These are phyloP conservation scores for Lottia scabra DNA, from an alignment of 2,888 invertebrate genomes.

Conservation along the genomic window DNA sequence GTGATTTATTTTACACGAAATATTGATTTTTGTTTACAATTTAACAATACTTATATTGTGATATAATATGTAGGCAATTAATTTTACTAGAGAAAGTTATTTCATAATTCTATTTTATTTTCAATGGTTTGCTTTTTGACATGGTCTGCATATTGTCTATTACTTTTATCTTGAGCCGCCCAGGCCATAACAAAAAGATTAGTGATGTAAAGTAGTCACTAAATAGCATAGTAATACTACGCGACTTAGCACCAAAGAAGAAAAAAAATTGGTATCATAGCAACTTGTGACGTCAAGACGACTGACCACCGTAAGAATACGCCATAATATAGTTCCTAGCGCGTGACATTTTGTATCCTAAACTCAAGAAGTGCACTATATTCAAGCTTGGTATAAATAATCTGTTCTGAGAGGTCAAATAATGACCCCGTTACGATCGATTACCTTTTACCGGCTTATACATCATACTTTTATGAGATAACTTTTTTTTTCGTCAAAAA, in stretches of 20 bases:
- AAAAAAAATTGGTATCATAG: constrained; percentile 45
- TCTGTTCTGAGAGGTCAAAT: constrained; percentile 2
- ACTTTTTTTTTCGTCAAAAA: no score
- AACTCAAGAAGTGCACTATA: constrained; percentile 26
- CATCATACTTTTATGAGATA: no score
- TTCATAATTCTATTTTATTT: no score
- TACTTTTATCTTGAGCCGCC: background rate
- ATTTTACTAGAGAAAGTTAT: no score
- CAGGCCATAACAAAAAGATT: constrained; percentile 9
- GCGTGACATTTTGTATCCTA: constrained; percentile 33
- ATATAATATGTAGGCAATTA: no score
- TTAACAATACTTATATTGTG: no score
- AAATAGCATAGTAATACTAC: constrained; percentile 25
- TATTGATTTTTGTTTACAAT: constrained; percentile 3
- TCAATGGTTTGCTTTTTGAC: no score
- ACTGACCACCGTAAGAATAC: constrained; percentile 44
- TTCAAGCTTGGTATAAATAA: background rate
- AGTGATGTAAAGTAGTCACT: constrained; percentile 4
- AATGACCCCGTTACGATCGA: constrained; percentile 2
- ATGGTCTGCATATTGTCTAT: no score
- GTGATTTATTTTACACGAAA: background rate
- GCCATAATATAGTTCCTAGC: constrained; percentile 51
- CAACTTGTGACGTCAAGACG: constrained; percentile 49
- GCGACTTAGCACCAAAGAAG: constrained; percentile 22
- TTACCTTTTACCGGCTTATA: background rate